These are phyloP conservation scores for Percina caprodes DNA, from an alignment of 2,113 vertebrate species.

Conservation along the genomic window DNA sequence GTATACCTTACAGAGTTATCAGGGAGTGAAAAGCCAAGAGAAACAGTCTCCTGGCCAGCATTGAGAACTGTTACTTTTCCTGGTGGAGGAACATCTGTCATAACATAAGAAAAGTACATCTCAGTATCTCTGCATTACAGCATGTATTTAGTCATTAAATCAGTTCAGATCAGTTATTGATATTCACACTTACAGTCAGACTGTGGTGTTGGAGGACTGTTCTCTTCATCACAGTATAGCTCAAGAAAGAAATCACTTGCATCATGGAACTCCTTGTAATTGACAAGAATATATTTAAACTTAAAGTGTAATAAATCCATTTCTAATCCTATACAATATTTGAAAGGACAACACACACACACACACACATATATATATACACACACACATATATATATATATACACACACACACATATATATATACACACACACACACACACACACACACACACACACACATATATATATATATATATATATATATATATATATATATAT, in stretches of 20 bases:
- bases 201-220: background rate
- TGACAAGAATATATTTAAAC: background rate
- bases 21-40: conserved; percentile 25
- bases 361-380: too few species aligned
- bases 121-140: too few species aligned
- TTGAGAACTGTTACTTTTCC: conserved; percentile 25
- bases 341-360: too few species aligned
- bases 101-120: too few species aligned
- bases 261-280: conserved; percentile 16
- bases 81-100: conserved; percentile 50
- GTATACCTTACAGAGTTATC: background rate
- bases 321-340: background rate
- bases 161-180: background rate
- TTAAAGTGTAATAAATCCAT: background rate
- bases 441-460: too few species aligned
- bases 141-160: too few species aligned
- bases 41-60: conserved; percentile 34
- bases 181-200: conserved; percentile 15
- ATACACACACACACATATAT: too few species aligned
- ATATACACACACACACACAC: too few species aligned
- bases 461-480: too few species aligned
- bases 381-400: too few species aligned
- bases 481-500: too few species aligned
- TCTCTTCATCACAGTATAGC: background rate
- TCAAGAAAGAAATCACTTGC: background rate